phyloP scores from a whole-genome alignment of 1,140 invertebrate species.

The Lepidurus apus region DNA sequence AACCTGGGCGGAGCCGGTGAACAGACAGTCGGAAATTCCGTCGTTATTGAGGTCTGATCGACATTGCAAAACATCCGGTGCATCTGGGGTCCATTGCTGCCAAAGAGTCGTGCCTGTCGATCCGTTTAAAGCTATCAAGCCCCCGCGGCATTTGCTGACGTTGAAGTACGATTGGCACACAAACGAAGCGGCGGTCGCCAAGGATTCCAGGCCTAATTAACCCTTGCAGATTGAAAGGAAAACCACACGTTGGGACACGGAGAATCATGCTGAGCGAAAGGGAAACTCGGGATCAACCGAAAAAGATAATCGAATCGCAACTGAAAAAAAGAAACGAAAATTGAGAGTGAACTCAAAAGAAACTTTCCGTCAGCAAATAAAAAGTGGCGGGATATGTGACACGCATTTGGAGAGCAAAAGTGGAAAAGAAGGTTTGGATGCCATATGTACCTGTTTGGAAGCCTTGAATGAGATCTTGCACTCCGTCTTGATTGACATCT shows the following conservation, averaged over 20 bases:
- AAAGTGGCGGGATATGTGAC: not conserved
- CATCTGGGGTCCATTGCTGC: slow-evolving; percentile 26
- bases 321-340: slow-evolving; percentile 22
- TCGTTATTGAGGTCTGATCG: slow-evolving; percentile 26
- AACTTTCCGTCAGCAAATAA: not conserved
- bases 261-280: slow-evolving; percentile 6
- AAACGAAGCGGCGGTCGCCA: slow-evolving; percentile 24
- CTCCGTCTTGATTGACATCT: slow-evolving; percentile 28
- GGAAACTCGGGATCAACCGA: not conserved
- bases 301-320: slow-evolving; percentile 25
- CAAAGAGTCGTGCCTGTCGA: slow-evolving; percentile 28
- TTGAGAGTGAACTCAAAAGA: not conserved
- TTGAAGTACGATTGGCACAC: slow-evolving; percentile 30
- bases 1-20: slow-evolving; percentile 28
- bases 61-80: slow-evolving; percentile 9
- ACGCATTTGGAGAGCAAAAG: not conserved
- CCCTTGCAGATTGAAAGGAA: not conserved
- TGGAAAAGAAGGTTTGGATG: not conserved
- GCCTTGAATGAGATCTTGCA: slow-evolving; percentile 30
- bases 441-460: slow-evolving; percentile 26
- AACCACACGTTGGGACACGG: not conserved
- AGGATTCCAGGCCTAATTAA: not conserved
- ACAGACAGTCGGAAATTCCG: slow-evolving; percentile 27
- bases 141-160: slow-evolving; percentile 27
- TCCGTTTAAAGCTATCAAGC: slow-evolving; percentile 26